Base-by-base conservation (phyloP, 1,140 invertebrate genomes). In the Drosophila chauvacae region DNA sequence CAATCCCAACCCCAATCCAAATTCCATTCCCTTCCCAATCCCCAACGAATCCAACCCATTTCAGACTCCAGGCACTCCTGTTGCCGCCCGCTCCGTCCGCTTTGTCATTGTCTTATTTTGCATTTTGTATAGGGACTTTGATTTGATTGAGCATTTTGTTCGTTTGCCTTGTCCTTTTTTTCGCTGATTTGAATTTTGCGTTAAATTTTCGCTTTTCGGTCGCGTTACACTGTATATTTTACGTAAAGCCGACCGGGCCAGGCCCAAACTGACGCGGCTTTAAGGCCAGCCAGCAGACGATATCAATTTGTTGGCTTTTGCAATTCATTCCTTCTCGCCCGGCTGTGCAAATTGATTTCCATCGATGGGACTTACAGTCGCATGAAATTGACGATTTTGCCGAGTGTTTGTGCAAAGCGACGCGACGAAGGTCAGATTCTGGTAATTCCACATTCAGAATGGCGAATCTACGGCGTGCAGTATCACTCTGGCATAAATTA, bases 81-180 rank as follows among this genome's bases (percentile, higher is more conserved):
- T 20, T 53, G 50, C 50, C 50, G 50, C 55, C 53, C 60, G 45
- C 45, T 4, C 20, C 47, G 37, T 70, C 53, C 35, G 65, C 47
- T 64, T 72, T 70, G 71, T 81, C 58, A 76, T 87, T 88, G 83
- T 88, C 77, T 87, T 88, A 80, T 77, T 87, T 79, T 82, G 84
- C 64, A 84, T 88, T 80, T 77, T 77, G 62, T 77, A 51, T 53
- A 30, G 35, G 41, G 71, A 55, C 77, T 88, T 81, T 90, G 85
- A 88, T 90, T 88, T 88, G 84, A 88, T 90, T 88, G 84, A 88
- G 74, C 85, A 90, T 84, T 84, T 87, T 51, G 51, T 74, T 73
- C 64, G 55, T 41, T 48, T 51, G 62, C 44, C 59, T 51, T 62
- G 78, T 68, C 64, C 65, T 74, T 53, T 53, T 66, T 71, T 66